These are phyloP conservation scores for Nephrotoma guestfalica DNA, from an alignment of 2,888 invertebrate genomes.

Conservation along the genomic window DNA sequence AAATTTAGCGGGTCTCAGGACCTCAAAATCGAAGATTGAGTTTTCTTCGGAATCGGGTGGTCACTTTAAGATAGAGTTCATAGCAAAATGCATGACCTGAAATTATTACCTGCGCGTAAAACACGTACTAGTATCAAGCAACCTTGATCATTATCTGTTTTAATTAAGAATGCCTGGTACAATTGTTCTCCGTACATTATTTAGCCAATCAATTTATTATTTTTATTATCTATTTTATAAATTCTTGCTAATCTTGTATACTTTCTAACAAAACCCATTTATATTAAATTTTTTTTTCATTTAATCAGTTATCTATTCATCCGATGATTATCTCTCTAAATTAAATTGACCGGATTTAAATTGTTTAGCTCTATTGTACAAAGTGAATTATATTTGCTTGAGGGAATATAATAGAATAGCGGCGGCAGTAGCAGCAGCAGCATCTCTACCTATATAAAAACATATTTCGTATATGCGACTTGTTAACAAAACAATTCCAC, in stretches of 20 bases:
- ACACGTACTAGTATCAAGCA: not conserved
- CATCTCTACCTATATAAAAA: not conserved
- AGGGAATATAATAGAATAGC: not conserved
- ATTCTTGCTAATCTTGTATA: not conserved
- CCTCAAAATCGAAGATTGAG: too few relatives aligned
- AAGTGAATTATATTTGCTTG: not conserved
- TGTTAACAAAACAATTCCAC: not conserved
- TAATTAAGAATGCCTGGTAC: not conserved
- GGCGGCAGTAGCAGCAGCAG: not conserved
- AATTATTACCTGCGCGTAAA: not conserved
- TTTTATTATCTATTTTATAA: not conserved
- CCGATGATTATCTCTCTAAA: not conserved
- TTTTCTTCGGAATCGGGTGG: too few relatives aligned
- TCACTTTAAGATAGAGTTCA: too few relatives aligned
- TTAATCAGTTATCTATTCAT: not conserved
- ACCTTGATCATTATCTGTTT: not conserved
- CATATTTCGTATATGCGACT: not conserved
- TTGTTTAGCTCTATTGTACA: not conserved
- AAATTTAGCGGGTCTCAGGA: too few relatives aligned
- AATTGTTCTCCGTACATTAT: not conserved
- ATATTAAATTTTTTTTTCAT: not conserved
- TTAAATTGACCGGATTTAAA: constrained; percentile 4
- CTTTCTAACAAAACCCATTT: not conserved
- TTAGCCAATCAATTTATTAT: not conserved
- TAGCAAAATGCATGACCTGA: too few relatives aligned